These are phyloP conservation scores for Tadarida brasiliensis DNA, from an alignment of 2,797 vertebrate genomes.

Conservation along the genomic window DNA sequence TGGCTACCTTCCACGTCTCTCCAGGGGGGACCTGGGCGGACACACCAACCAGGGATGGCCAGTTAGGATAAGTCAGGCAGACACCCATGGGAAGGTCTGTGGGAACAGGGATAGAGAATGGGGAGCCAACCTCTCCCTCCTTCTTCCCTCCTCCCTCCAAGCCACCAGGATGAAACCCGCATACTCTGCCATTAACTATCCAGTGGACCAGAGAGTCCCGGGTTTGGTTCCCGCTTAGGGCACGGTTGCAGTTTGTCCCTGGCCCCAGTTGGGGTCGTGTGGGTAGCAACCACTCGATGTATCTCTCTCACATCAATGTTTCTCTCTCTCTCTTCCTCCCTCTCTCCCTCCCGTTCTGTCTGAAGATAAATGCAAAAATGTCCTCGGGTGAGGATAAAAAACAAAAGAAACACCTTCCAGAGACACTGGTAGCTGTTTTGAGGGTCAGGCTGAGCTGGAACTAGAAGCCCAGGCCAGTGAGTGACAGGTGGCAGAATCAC, in stretches of 20 bases:
- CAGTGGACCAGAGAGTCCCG: too few relatives aligned
- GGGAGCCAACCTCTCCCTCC: not conserved
- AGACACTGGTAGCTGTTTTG: not conserved
- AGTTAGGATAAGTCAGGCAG: not conserved
- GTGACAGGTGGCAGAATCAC: not conserved
- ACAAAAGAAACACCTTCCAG: not conserved
- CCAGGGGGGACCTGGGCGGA: not conserved
- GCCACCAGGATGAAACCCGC: not conserved
- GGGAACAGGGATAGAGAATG: not conserved
- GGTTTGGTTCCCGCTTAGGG: too few relatives aligned
- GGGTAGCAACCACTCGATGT: too few relatives aligned
- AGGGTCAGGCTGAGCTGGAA: not conserved
- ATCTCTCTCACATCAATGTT: too few relatives aligned
- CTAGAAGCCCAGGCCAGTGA: rapidly evolving
- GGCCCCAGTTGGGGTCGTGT: too few relatives aligned
- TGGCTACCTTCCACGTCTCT: not conserved
- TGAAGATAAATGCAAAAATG: too few relatives aligned
- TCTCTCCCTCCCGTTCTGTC: too few relatives aligned
- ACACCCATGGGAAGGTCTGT: rapidly evolving
- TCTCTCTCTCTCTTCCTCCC: too few relatives aligned
- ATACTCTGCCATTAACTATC: rapidly evolving
- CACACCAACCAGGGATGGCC: not conserved
- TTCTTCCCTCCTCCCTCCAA: not conserved
- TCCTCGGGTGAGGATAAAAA: too few relatives aligned
- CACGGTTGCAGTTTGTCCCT: too few relatives aligned